Evolutionary conservation across 2,888 invertebrate genomes (phyloP), one percentile per base, ranked within the genome.

Genomic region (Hypolimnas misippus): DNA sequence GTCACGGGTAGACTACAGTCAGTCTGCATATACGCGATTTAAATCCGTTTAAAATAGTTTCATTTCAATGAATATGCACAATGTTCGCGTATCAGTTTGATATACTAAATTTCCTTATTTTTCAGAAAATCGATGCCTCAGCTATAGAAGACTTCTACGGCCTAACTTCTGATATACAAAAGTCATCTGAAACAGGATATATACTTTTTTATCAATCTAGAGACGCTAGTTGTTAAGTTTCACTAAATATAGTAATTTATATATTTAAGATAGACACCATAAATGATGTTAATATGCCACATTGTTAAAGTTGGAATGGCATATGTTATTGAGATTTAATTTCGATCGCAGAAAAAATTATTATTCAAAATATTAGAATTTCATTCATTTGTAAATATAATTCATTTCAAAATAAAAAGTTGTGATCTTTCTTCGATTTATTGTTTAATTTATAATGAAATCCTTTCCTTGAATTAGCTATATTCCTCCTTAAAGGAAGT

Each of bases 91-190:
- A n/a, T n/a, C n/a, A n/a, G n/a, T n/a, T n/a, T n/a, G n/a, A n/a
- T n/a, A n/a, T n/a, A n/a, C n/a, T n/a, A n/a, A n/a, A n/a, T n/a
- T 10, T 42, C 16, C 57, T 50, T 65, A 68, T 66, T 65, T 70
- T 72, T 31, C 93, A 98, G 98, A 99, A 99, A 96, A 99, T 99
- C 80, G 99, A 99, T 86, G 98, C 98, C 58, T 98, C 98, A 63
- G 96, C 98, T 73, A 99, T 99, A 91, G 99, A 99, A 94, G 99
- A 99, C 90, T 99, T 99, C 92, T 99, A 99, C 92, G 99, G 99
- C 82, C 95, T 99, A 81, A 98, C 99, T 62, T 98, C 98, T 67
- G 99, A 99, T 87, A 97, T 98, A 83, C 99, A 99, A 87, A 99
- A 99, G 92, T 99, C 98, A 71, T 99, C 99, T 40, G 99, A 99